Conservation (phyloP, 2,113 vertebrate species). For the Colius striatus region DNA sequence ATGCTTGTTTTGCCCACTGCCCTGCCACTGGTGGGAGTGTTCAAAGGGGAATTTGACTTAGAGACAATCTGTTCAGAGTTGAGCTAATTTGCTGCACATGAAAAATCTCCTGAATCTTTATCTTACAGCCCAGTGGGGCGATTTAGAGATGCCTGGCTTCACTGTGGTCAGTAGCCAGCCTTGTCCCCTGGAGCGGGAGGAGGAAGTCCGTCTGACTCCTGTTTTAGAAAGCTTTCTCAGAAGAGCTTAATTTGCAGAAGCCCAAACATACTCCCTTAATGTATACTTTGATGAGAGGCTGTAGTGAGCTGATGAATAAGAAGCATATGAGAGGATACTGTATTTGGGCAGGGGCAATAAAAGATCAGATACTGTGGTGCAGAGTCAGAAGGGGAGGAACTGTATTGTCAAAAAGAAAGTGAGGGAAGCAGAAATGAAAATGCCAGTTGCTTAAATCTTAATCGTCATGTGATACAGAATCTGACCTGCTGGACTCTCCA, state of each 20-base stretch:
- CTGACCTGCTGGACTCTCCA: background rate
- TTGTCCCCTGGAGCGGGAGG: fast-evolving
- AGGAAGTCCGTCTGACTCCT: background rate
- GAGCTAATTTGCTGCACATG: background rate
- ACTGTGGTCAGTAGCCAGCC: background rate
- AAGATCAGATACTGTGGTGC: background rate
- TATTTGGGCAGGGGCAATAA: background rate
- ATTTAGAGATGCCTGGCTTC: fast-evolving
- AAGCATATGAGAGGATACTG: background rate
- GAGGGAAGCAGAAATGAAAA: background rate
- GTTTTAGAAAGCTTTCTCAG: background rate
- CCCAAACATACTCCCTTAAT: background rate
- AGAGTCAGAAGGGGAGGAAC: background rate
- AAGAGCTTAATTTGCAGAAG: background rate
- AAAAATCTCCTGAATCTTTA: background rate
- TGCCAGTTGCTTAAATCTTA: background rate
- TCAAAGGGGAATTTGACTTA: background rate
- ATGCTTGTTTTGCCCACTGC: background rate
- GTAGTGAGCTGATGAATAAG: background rate
- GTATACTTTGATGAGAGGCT: background rate
- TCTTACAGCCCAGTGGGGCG: background rate
- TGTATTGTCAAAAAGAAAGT: background rate
- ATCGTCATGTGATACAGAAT: fast-evolving
- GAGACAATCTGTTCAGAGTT: background rate
- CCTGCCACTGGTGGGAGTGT: background rate